phyloP scores from a whole-genome alignment of 2,888 invertebrate genomes.

The Noctua janthe region DNA sequence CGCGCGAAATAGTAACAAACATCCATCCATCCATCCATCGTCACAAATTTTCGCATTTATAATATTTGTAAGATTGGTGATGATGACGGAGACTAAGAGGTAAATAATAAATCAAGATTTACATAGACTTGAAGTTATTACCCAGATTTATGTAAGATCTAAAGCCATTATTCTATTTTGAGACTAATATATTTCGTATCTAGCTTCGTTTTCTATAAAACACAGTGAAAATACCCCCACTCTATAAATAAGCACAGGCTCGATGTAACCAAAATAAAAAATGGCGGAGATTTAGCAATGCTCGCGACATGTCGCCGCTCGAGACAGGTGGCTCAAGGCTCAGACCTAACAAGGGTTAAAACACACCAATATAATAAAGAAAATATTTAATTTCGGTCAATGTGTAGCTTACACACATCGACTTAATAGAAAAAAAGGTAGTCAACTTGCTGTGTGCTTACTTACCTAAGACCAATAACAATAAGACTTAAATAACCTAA shows the following conservation, averaged over 20 bases:
- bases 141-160: background rate
- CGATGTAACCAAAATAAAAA: constrained; percentile 53
- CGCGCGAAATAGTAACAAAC: too few relatives aligned
- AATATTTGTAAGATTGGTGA: too few relatives aligned
- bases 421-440: background rate
- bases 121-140: background rate
- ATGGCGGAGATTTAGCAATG: constrained; percentile 48
- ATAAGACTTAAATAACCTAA: background rate
- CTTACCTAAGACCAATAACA: background rate
- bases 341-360: constrained; percentile 52
- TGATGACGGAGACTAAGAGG: background rate
- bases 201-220: background rate
- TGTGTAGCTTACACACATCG: background rate
- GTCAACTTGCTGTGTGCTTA: background rate
- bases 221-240: constrained; percentile 1
- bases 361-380: background rate
- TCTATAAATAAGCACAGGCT: constrained; percentile 33
- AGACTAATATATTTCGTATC: background rate
- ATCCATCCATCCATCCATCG: too few relatives aligned
- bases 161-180: background rate
- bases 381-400: background rate
- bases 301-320: constrained; percentile 42
- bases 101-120: background rate
- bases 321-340: constrained; percentile 60
- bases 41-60: too few relatives aligned